These are phyloP conservation scores for Dallia pectoralis DNA, from an alignment of 2,797 vertebrate genomes.

Conservation along the genomic window DNA sequence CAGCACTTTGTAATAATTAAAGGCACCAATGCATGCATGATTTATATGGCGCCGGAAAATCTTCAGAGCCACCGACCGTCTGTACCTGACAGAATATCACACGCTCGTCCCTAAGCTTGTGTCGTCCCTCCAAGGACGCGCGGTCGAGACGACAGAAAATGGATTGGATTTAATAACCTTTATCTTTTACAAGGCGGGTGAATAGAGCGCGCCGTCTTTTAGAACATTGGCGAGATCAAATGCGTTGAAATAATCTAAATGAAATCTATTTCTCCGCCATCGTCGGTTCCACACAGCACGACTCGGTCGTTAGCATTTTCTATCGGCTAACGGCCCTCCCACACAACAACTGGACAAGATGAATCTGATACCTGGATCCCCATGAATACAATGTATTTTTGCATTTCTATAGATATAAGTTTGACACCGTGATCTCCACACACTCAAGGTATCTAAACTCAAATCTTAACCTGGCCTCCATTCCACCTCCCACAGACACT, in stretches of 20 bases:
- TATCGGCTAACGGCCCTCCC: too few relatives aligned
- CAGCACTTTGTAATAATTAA: constrained; percentile 76
- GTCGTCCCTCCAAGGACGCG: not conserved
- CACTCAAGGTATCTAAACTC: too few relatives aligned
- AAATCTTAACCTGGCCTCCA: too few relatives aligned
- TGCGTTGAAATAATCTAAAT: not conserved
- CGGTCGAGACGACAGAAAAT: constrained; percentile 4
- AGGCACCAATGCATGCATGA: constrained; percentile 59
- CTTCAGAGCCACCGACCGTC: constrained; percentile 37
- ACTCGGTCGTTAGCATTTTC: too few relatives aligned
- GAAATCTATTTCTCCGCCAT: not conserved
- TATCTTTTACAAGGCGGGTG: not conserved
- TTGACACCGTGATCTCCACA: too few relatives aligned
- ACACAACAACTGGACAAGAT: too few relatives aligned
- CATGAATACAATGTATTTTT: too few relatives aligned
- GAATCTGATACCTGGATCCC: too few relatives aligned
- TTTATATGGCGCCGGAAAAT: constrained; percentile 53
- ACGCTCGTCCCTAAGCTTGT: constrained; percentile 7
- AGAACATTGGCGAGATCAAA: not conserved
- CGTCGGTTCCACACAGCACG: too few relatives aligned
- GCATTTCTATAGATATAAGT: too few relatives aligned
- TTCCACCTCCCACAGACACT: too few relatives aligned
- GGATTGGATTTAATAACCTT: constrained; percentile 15
- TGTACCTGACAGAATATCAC: not conserved
- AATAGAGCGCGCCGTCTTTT: not conserved